These are phyloP conservation scores for Athalia cordata DNA, from an alignment of 2,888 invertebrate genomes.

Conservation along the genomic window DNA sequence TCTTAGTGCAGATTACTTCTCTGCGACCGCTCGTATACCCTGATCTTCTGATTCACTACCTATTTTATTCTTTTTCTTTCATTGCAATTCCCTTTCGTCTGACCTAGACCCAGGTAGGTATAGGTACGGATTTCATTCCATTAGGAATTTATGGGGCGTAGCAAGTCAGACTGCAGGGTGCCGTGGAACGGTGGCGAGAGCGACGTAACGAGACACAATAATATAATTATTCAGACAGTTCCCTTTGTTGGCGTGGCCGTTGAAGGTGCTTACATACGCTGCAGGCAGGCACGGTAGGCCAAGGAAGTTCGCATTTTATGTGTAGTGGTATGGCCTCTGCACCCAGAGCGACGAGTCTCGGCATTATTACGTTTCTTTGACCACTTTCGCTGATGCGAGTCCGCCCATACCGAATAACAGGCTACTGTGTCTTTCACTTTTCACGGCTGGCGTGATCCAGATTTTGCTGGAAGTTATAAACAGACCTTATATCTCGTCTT, in stretches of 20 bases:
- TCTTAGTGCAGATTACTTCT: slow-evolving; percentile 36
- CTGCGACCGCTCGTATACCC: slow-evolving; percentile 22
- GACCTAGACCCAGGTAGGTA: slow-evolving; percentile 32
- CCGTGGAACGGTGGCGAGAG: not conserved
- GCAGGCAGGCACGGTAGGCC: not conserved
- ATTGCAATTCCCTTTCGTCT: slow-evolving; percentile 34
- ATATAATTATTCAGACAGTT: slow-evolving; percentile 32
- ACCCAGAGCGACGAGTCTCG: too few species aligned
- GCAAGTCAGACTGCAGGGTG: not conserved
- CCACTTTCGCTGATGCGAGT: slow-evolving; percentile 25
- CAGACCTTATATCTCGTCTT: too few species aligned
- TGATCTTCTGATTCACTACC: not conserved
- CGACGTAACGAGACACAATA: slow-evolving; percentile 17
- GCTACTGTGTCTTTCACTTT: slow-evolving; percentile 27
- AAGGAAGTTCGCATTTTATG: not conserved
- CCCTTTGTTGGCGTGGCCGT: not conserved
- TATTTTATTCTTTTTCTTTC: not conserved
- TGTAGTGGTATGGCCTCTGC: too few species aligned
- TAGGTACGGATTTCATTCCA: slow-evolving; percentile 36
- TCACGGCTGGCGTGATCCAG: slow-evolving; percentile 25
- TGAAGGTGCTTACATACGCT: too few species aligned
- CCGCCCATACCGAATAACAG: slow-evolving; percentile 12
- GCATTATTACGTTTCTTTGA: not conserved
- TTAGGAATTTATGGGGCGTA: slow-evolving; percentile 36
- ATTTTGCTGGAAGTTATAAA: slow-evolving; percentile 10